Evolutionary conservation across 2,888 invertebrate genomes (phyloP).

Genomic region (Hypena proboscidalis): DNA sequence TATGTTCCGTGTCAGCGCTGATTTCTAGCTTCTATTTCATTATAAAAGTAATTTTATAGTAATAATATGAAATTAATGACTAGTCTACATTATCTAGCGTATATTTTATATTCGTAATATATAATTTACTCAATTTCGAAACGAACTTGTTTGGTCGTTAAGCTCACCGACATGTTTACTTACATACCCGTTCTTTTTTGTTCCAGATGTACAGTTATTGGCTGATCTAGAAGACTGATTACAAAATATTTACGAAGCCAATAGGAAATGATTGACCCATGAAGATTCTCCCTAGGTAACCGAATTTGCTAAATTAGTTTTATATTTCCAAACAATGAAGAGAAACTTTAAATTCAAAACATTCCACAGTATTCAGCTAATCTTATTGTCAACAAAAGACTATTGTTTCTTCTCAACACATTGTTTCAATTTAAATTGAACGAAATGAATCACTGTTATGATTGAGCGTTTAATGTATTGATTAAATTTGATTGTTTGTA

Average conservation of each 20-base stretch:
- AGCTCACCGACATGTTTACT: constrained; percentile 38
- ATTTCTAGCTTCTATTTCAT: constrained; percentile 57
- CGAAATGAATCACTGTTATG: constrained; percentile 83
- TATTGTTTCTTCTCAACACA: constrained; percentile 80
- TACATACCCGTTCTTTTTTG: constrained; percentile 56
- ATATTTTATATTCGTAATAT: constrained; percentile 48
- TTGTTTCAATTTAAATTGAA: constrained; percentile 78
- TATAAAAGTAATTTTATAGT: constrained; percentile 65
- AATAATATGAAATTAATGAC: constrained; percentile 58
- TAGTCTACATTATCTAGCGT: constrained; percentile 47
- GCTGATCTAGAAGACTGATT: constrained; percentile 79
- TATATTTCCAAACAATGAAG: constrained; percentile 77
- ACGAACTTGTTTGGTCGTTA: constrained; percentile 50
- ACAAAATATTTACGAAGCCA: constrained; percentile 62
- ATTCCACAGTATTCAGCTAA: constrained; percentile 83
- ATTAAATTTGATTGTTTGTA: constrained; percentile 79
- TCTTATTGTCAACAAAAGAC: constrained; percentile 82
- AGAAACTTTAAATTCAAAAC: constrained; percentile 81
- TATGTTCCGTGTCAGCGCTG: constrained; percentile 45
- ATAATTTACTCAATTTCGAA: constrained; percentile 55
- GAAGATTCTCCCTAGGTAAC: constrained; percentile 68
- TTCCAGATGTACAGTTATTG: constrained; percentile 69
- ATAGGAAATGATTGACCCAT: constrained; percentile 73
- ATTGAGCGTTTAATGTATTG: constrained; percentile 78
- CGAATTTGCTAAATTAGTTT: constrained; percentile 46